These are phyloP conservation scores for Anagrus nilaparvatae DNA, from an alignment of 1,140 invertebrate species.

Conservation along the genomic window DNA sequence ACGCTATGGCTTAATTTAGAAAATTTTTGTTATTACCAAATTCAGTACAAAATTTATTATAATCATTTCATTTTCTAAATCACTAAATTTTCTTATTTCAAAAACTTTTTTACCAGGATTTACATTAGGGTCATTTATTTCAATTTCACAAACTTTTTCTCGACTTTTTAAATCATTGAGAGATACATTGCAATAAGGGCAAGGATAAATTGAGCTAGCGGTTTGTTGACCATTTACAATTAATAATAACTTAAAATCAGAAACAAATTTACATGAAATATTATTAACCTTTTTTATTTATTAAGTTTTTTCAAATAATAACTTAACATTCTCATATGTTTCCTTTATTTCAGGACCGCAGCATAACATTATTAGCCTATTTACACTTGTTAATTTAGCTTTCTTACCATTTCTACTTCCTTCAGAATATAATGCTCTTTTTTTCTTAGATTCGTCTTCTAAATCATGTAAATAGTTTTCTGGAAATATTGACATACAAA, in stretches of 20 bases:
- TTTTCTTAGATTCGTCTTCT: neutral
- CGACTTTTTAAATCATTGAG: neutral
- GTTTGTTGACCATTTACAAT: conserved; percentile 5
- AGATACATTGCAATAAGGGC: neutral
- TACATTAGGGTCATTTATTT: neutral
- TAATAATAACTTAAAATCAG: conserved; percentile 1
- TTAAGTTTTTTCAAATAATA: too few species aligned
- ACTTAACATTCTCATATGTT: neutral
- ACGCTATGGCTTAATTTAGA: conserved; percentile 2
- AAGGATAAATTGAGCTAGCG: conserved; percentile 2
- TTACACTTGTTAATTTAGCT: neutral
- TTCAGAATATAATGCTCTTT: neutral
- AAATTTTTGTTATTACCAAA: neutral
- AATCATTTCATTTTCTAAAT: conserved; percentile 1
- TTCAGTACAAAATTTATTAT: neutral
- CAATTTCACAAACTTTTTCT: neutral
- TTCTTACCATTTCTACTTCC: neutral
- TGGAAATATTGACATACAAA: conserved; percentile 2
- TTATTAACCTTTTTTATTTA: neutral
- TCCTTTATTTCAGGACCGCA: conserved; percentile 1
- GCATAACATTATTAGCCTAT: conserved; percentile 3
- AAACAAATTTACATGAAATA: conserved; percentile 2
- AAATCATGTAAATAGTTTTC: neutral
- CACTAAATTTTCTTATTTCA: conserved; percentile 1
- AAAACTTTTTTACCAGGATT: neutral